phyloP scores from a whole-genome alignment of 2,888 invertebrate genomes.

The Punctoribates punctum region DNA sequence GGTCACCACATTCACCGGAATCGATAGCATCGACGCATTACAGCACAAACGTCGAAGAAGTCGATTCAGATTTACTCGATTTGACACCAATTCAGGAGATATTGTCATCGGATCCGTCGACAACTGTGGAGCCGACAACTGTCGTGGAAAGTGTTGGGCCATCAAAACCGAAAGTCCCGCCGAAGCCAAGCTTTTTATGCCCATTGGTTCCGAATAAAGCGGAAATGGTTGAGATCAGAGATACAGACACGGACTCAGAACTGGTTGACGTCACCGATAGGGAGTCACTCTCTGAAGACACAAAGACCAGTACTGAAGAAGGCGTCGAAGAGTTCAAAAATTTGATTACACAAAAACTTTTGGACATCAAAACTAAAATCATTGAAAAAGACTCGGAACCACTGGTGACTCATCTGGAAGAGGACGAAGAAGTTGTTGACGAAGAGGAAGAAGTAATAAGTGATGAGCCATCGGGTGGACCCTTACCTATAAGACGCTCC shows the following conservation, averaged over 20 bases:
- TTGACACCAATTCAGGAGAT: slow-evolving; percentile 42
- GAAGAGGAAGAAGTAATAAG: background rate
- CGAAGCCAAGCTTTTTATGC: slow-evolving; percentile 20
- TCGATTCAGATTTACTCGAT: slow-evolving; percentile 27
- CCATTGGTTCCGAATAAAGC: background rate
- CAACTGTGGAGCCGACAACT: slow-evolving; percentile 41
- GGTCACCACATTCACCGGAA: slow-evolving; percentile 16
- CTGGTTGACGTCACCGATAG: background rate
- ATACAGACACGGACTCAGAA: background rate
- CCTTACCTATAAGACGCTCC: background rate
- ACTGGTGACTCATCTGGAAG: slow-evolving; percentile 10
- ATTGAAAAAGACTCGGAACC: slow-evolving; percentile 1
- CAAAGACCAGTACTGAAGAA: background rate
- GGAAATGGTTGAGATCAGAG: background rate
- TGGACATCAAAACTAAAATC: background rate
- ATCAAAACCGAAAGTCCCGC: slow-evolving; percentile 29
- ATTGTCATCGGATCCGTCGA: slow-evolving; percentile 43
- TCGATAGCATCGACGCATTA: slow-evolving; percentile 11
- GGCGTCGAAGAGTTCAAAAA: slow-evolving; percentile 3
- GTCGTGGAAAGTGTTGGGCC: slow-evolving; percentile 4
- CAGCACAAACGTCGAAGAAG: background rate
- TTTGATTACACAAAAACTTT: slow-evolving; percentile 1
- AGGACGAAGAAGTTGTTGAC: background rate
- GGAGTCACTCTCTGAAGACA: slow-evolving; percentile 11
- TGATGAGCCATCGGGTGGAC: slow-evolving; percentile 23